These are phyloP conservation scores for Rallus crepitans DNA, from an alignment of 2,797 vertebrate genomes.

Conservation along the genomic window DNA sequence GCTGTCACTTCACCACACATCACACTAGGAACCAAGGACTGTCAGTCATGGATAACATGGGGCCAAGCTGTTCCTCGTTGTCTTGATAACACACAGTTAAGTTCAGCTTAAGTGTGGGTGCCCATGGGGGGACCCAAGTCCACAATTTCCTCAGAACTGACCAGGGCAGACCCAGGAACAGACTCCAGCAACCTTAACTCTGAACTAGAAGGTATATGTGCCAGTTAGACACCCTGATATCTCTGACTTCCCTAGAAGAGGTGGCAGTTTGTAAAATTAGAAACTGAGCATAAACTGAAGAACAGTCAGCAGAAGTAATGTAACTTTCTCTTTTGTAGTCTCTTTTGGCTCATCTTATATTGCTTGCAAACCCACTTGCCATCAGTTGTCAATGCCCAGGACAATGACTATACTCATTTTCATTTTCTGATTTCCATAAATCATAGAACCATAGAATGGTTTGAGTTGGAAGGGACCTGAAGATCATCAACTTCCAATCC, in stretches of 20 bases:
- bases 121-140: neutral
- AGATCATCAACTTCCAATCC: no score
- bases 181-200: neutral
- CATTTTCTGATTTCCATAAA: neutral
- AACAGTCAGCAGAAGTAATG: neutral
- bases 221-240: no score
- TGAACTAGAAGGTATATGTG: neutral
- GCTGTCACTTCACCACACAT: neutral
- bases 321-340: neutral
- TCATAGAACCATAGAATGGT: no score
- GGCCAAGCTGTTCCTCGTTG: fast-evolving
- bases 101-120: neutral
- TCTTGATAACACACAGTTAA: neutral
- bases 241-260: neutral
- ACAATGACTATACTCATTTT: neutral
- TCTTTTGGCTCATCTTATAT: neutral
- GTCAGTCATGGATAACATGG: fast-evolving
- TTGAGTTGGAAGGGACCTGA: no score
- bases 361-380: neutral
- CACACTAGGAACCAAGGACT: neutral
- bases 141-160: neutral
- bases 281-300: neutral
- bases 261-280: neutral
- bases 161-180: neutral
- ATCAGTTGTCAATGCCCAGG: neutral